Base-by-base conservation (phyloP, 64 coral and sea anemone genomes). In the Trachythela sp. region DNA sequence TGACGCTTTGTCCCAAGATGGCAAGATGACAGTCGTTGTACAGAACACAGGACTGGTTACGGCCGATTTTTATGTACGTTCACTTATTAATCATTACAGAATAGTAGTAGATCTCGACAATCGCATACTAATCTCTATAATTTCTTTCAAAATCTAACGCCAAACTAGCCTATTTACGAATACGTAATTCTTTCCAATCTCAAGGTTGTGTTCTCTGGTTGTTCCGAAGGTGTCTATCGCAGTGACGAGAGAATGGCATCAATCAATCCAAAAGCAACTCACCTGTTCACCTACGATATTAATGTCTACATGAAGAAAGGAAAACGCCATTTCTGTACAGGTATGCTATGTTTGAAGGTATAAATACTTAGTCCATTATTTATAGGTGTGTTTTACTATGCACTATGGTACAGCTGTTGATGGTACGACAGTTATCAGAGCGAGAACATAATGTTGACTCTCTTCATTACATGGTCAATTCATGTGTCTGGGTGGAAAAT, bases 11-110 rank as follows among this genome's bases (percentile, higher is more conserved):
- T 98, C 95, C 33, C 64, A 87, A 58, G 95, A 98, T 87, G 95
- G 95, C 0, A 90, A 89, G 40, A 84, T 98, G 67, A 91, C 90
- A 32, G 93, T 98, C 20, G 56, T 94, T 42, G 90, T 94, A 26
- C 95, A 98, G 52, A 98, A 98, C 27, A 98, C 93, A 31, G 95
- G 95, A 22, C 92, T 92, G n/a, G 95, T 98, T 22, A 98, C 95
- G 0, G 95, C 95, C 13, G 95, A 98, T 68, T 98, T 98, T 84
- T 91, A 89, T 91, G 95, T 94, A 89, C 91, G 95, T 29, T 80
- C 13, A 80, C 8, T 15, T 18, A 80, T 1, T 11, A 9, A 17
- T 17, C 37, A 18, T 38, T 17, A 68, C 59, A 6, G 20, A 68
- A 31, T 6, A 68, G 59, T 68, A 68, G 59, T 8, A 68, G 3